These are phyloP conservation scores for Thalassoma bifasciatum DNA, from an alignment of 2,113 vertebrate species.

Conservation along the genomic window DNA sequence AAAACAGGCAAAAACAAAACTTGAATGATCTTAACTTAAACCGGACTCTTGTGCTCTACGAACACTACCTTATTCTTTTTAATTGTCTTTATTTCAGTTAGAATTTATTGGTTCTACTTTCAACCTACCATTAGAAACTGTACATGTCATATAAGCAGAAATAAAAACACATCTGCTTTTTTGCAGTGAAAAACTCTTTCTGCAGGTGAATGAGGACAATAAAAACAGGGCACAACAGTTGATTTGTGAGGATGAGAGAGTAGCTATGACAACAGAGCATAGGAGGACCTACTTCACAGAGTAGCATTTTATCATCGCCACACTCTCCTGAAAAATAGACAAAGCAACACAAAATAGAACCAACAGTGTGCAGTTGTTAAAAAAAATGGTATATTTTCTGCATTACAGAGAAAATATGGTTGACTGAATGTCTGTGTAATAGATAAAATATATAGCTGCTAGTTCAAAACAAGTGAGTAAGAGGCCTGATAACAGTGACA, in stretches of 20 bases:
- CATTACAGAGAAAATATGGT: not conserved
- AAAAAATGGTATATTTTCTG: too few relatives aligned
- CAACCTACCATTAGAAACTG: not conserved
- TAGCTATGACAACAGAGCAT: slow-evolving; percentile 57
- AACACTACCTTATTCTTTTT: too few relatives aligned
- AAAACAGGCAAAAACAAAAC: not conserved
- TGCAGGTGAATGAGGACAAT: slow-evolving; percentile 17
- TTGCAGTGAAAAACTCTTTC: slow-evolving; percentile 24
- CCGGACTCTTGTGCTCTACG: not conserved
- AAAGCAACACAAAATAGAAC: not conserved
- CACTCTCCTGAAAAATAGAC: not conserved
- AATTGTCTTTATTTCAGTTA: not conserved
- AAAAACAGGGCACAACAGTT: slow-evolving; percentile 35
- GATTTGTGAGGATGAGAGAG: slow-evolving; percentile 45
- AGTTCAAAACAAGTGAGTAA: slow-evolving; percentile 17
- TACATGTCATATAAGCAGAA: not conserved
- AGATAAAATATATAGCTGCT: slow-evolving; percentile 17
- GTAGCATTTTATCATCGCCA: slow-evolving; percentile 34
- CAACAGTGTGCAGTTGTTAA: too few relatives aligned
- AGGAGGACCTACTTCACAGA: slow-evolving; percentile 41
- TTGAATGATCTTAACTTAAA: not conserved
- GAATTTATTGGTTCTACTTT: not conserved
- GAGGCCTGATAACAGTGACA: slow-evolving; percentile 1
- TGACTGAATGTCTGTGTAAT: slow-evolving; percentile 16
- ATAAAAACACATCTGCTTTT: slow-evolving; percentile 12